Conservation (phyloP, 2,797 vertebrate species). For the Falco berigora region DNA sequence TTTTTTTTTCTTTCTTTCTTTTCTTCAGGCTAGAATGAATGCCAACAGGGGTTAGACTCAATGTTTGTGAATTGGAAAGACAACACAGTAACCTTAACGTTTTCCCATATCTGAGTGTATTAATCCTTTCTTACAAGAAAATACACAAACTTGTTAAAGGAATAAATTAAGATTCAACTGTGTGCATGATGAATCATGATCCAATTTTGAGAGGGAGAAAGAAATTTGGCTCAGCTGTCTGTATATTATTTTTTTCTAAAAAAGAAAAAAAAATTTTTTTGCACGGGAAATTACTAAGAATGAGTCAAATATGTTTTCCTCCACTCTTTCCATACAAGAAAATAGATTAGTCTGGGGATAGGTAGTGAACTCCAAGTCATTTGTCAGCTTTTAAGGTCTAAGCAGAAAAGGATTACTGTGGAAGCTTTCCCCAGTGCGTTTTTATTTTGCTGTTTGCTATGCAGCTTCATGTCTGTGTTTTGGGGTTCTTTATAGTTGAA, state of each 20-base stretch:
- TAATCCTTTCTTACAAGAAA: slow-evolving; percentile 44
- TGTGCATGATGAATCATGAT: slow-evolving; percentile 54
- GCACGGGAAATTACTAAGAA: neutral
- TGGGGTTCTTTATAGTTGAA: neutral
- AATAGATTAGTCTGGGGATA: neutral
- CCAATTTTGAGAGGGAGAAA: slow-evolving; percentile 19
- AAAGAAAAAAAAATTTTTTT: neutral
- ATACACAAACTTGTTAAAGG: slow-evolving; percentile 36
- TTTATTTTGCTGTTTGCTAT: neutral
- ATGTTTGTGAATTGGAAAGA: slow-evolving; percentile 10
- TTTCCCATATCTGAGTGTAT: neutral
- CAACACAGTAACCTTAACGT: slow-evolving; percentile 12
- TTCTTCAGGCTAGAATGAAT: neutral
- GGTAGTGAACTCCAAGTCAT: neutral
- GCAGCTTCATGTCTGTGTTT: neutral
- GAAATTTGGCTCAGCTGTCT: neutral
- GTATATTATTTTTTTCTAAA: neutral
- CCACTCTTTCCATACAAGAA: neutral
- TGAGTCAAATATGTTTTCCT: slow-evolving; percentile 1
- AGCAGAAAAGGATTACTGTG: neutral
- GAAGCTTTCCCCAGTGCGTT: neutral
- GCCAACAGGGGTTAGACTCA: neutral
- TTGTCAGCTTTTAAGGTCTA: neutral
- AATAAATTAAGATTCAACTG: slow-evolving; percentile 50
- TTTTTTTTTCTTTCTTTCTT: neutral